Evolutionary conservation across 2,888 invertebrate genomes (phyloP), one percentile per base, ranked within the genome.

Genomic region (Orchestes rusci): DNA sequence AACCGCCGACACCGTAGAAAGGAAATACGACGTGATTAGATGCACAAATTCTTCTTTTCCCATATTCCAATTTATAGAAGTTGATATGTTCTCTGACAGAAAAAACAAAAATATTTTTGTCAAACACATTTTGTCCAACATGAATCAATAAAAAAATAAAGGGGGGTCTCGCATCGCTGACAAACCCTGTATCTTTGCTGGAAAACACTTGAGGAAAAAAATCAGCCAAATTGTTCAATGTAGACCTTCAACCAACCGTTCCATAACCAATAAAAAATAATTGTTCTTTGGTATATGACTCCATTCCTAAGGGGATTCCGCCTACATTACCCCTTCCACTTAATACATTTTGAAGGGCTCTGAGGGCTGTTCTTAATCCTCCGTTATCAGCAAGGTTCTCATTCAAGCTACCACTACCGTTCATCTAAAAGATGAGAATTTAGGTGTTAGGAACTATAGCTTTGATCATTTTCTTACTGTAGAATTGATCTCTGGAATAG

Each of bases 371-470:
- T 31, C 65, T 53, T 1, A 65, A 48, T 2, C 70, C 70, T 2
- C 69, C 70, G 51, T 69, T 70, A 46, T 70, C 70, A 1, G 70
- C 69, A 16, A 69, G 52, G 45, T 69, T 69, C 54, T 69, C 69
- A 45, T 63, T 73, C 19, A 75, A 63, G 7, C 75, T 75, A 29
- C 63, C 62, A 2, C 64, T 60, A 0, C 76, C 75, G 55, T 76
- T 71, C 10, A 72, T 65, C 64, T 71, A 56, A 27, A 51, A 45
- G 13, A 40, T 18, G n/a, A n/a, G n/a, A n/a, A 23, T 23, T 23
- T 23, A 23, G 10, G 10, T 7, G 10, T 23, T 5, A 23, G 10
- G 5, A 23, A 7, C 23, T 23, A 23, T 38, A 16, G 20, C 13
- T 3, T 1, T 3, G 2, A 16, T 17, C 16, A 2, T 3, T 17